A percentile compares a stretch with the other conserved stretches of the same genome.
These are phyloP conservation scores for Gnathonemus longibarbis DNA, from an alignment of 2,113 vertebrate species.

Conservation along the genomic window DNA sequence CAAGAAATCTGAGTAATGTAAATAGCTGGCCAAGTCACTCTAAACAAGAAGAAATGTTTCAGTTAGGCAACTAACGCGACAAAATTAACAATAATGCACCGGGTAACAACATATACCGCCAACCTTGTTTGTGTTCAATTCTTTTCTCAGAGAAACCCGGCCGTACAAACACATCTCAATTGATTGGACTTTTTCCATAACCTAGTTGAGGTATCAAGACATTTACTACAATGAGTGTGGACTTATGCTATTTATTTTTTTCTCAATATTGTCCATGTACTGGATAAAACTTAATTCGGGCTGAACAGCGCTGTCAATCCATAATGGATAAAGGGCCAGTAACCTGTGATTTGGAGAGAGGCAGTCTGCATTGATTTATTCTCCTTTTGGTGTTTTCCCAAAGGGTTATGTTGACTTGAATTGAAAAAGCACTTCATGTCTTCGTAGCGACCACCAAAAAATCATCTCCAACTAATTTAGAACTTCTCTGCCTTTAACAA, in stretches of 20 bases:
- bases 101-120: not conserved
- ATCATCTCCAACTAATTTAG: not conserved
- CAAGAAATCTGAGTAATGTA: not conserved
- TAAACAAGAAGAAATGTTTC: not conserved
- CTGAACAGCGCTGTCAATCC: not conserved
- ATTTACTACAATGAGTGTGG: conserved; percentile 5
- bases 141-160: not conserved
- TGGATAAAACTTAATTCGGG: not conserved
- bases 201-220: not conserved
- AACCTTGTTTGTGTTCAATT: not conserved
- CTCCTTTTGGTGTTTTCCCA: not conserved
- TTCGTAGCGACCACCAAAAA: not conserved
- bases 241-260: conserved; percentile 9
- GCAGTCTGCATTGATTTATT: not conserved
- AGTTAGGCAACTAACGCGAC: not conserved
- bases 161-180: not conserved
- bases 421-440: not conserved
- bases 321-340: not conserved
- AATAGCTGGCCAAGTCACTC: not conserved
- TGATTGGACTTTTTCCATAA: not conserved
- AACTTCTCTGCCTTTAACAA: not conserved
- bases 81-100: not conserved
- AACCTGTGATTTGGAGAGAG: not conserved
- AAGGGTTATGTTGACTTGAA: not conserved
- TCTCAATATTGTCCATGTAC: not conserved